Evolutionary conservation across 2,888 invertebrate species (phyloP).

Genomic region (Pseudoips prasinana): DNA sequence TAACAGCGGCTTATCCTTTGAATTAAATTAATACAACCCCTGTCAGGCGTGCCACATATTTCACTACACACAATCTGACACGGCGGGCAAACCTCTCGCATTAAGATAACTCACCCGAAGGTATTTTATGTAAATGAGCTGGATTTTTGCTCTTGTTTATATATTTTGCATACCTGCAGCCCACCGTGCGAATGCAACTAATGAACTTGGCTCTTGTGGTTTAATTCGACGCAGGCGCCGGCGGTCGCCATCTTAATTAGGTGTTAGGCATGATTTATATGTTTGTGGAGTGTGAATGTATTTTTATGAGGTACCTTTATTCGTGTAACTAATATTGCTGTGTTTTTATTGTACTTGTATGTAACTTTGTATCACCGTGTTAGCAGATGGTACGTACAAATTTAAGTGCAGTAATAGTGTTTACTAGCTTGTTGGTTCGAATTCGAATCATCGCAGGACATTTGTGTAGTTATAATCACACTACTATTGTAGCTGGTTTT

Average conservation of each 20-base stretch:
- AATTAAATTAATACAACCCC: conserved; percentile 68
- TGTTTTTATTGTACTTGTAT: too few relatives aligned
- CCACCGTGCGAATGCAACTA: conserved; percentile 54
- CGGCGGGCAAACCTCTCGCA: conserved; percentile 31
- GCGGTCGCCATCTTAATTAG: conserved; percentile 29
- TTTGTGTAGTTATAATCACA: too few relatives aligned
- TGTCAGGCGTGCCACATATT: conserved; percentile 56
- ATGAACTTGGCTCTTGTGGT: conserved; percentile 24
- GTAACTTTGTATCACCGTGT: too few relatives aligned
- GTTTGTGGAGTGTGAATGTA: conserved; percentile 12
- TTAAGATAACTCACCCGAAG: conserved; percentile 40
- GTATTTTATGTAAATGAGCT: conserved; percentile 71
- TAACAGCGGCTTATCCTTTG: conserved; percentile 61
- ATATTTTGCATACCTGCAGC: conserved; percentile 41
- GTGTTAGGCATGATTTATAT: conserved; percentile 29
- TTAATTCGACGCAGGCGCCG: conserved; percentile 20
- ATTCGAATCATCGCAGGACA: too few relatives aligned
- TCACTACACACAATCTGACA: conserved; percentile 54
- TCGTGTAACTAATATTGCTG: too few relatives aligned
- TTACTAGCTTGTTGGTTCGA: too few relatives aligned
- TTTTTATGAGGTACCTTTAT: too few relatives aligned
- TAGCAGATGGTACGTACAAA: too few relatives aligned
- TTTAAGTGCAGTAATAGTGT: too few relatives aligned
- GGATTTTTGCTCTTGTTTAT: conserved; percentile 49
- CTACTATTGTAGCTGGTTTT: too few relatives aligned